Conservation (phyloP, 2,888 invertebrate species). For the Cheilosia variabilis region DNA sequence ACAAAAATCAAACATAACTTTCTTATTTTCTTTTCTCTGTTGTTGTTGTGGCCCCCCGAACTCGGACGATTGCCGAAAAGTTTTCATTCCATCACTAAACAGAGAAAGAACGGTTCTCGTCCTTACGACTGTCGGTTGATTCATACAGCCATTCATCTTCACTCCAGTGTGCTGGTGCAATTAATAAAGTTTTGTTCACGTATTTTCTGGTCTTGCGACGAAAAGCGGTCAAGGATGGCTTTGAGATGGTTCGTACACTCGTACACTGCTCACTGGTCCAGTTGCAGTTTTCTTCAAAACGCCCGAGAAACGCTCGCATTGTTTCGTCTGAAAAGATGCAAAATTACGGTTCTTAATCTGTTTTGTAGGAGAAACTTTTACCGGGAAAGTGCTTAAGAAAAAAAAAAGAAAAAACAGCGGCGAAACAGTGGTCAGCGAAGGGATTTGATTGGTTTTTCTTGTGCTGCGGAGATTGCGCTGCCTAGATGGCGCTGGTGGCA, state of each 20-base stretch:
- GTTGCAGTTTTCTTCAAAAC: constrained; percentile 56
- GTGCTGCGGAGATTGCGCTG: not conserved
- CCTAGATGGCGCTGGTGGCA: not conserved
- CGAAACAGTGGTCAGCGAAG: not conserved
- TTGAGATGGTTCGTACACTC: constrained; percentile 5
- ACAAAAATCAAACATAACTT: constrained; percentile 67
- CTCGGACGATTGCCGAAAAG: constrained; percentile 50
- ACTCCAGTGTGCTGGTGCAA: constrained; percentile 59
- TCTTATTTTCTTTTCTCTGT: constrained; percentile 14
- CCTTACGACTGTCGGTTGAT: constrained; percentile 29
- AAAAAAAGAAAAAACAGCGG: not conserved
- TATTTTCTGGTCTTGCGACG: constrained; percentile 64
- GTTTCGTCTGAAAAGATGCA: constrained; percentile 19
- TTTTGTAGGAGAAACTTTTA: constrained; percentile 14
- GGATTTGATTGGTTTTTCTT: not conserved
- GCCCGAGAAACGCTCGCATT: constrained; percentile 22
- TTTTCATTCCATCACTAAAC: constrained; percentile 34
- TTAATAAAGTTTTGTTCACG: constrained; percentile 72
- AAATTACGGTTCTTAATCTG: constrained; percentile 45
- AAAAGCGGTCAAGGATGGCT: constrained; percentile 74
- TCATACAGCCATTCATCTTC: constrained; percentile 58
- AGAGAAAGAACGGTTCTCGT: constrained; percentile 18
- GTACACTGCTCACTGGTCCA: constrained; percentile 46
- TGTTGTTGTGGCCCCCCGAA: not conserved
- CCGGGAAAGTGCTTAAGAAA: not conserved